phyloP scores from a whole-genome alignment of 2,113 vertebrate genomes.

The Thamnaconus septentrionalis region DNA sequence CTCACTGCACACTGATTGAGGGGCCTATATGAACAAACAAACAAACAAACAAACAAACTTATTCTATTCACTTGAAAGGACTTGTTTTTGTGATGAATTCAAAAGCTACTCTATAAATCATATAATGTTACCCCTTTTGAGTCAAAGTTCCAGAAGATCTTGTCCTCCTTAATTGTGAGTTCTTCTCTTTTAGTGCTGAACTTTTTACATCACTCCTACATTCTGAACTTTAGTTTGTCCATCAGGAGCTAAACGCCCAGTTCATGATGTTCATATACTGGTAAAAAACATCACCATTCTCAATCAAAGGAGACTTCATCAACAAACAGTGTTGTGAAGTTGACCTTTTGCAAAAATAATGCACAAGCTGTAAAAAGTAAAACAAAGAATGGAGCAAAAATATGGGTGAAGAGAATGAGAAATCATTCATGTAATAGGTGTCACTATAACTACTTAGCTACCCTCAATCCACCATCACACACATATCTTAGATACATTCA shows the following conservation, averaged over 20 bases:
- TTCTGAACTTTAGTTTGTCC: conserved; percentile 49
- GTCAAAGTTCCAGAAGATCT: conserved; percentile 66
- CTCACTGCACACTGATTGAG: too few relatives aligned
- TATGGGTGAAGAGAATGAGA: neutral
- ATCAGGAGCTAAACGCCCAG: conserved; percentile 63
- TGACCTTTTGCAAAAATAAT: conserved; percentile 67
- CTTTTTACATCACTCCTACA: conserved; percentile 65
- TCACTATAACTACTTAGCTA: too few relatives aligned
- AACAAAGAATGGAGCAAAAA: neutral
- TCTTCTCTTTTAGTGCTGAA: conserved; percentile 38
- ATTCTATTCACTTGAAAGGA: too few relatives aligned
- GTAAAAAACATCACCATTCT: conserved; percentile 71
- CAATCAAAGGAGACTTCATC: conserved; percentile 72
- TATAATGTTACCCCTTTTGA: conserved; percentile 29
- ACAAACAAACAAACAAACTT: too few relatives aligned
- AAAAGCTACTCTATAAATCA: neutral
- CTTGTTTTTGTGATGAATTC: conserved; percentile 16
- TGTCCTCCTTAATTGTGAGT: conserved; percentile 60
- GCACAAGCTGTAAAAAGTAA: conserved; percentile 48
- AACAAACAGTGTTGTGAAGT: conserved; percentile 68
- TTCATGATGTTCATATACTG: conserved; percentile 76
- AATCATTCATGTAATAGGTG: too few relatives aligned
- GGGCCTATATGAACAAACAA: too few relatives aligned
- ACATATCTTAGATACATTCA: too few relatives aligned
- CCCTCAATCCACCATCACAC: too few relatives aligned